Conservation (phyloP, 2,797 vertebrate genomes). For the Peromyscus nudipes region DNA sequence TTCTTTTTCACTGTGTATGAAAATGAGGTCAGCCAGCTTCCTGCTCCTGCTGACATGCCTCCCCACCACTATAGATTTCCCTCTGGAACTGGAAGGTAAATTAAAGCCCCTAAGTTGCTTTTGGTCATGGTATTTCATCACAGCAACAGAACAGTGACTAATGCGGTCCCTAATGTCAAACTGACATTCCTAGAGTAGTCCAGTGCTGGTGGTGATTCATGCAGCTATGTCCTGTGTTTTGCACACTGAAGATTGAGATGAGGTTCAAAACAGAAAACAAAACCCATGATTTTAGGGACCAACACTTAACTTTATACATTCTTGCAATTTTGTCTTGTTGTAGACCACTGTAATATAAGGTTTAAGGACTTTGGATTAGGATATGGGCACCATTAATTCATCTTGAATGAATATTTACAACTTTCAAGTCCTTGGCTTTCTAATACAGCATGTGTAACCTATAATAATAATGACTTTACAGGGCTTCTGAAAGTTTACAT, state of each 20-base stretch:
- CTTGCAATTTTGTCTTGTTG: background rate
- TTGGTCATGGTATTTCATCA: background rate
- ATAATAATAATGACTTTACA: background rate
- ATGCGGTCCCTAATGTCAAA: conserved; percentile 56
- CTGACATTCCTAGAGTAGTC: conserved; percentile 56
- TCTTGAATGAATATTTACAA: conserved; percentile 44
- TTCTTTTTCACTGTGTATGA: background rate
- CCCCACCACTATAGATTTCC: background rate
- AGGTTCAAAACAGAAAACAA: conserved; percentile 54
- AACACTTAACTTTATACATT: conserved; percentile 10
- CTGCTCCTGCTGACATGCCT: background rate
- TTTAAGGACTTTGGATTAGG: conserved; percentile 34
- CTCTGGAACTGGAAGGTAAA: background rate
- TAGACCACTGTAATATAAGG: background rate
- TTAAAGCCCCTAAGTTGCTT: background rate
- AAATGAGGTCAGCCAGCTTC: background rate
- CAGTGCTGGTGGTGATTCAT: conserved; percentile 49
- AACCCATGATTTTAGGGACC: background rate
- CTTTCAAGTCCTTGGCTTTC: conserved; percentile 10
- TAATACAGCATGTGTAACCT: conserved; percentile 16
- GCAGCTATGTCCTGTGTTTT: background rate
- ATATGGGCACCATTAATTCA: background rate
- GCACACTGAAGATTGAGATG: conserved; percentile 4
- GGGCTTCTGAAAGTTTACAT: background rate
- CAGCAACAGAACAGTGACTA: background rate